Conservation (phyloP, 2,113 vertebrate species). For the Psophia crepitans region DNA sequence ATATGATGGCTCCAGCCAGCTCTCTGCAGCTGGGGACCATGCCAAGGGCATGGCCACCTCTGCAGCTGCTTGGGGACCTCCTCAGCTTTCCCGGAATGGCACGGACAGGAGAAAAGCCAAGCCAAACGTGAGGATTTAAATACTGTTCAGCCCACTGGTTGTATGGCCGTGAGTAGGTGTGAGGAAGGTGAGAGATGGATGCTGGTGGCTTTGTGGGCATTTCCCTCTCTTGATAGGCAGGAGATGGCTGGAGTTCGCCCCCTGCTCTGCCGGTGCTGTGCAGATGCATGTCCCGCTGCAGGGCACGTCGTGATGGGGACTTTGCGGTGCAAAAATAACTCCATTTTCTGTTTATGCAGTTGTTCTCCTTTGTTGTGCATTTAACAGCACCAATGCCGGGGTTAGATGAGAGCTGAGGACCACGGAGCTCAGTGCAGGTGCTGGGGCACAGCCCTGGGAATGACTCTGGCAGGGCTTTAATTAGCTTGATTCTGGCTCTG, state of each 20-base stretch:
- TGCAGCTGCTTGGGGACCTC: neutral
- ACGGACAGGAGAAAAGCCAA: accelerated
- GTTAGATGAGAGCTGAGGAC: neutral
- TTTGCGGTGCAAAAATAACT: neutral
- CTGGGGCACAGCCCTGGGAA: neutral
- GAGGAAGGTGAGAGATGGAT: neutral
- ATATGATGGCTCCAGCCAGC: neutral
- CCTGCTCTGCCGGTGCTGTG: accelerated
- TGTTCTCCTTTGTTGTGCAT: neutral
- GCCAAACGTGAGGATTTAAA: neutral
- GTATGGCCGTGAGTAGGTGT: neutral
- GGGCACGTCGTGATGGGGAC: neutral
- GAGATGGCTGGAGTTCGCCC: accelerated
- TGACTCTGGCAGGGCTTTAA: neutral
- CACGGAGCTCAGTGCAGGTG: neutral
- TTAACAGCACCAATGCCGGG: neutral
- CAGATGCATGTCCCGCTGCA: accelerated
- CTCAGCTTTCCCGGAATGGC: accelerated
- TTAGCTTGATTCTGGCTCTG: neutral
- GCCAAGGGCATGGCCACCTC: neutral
- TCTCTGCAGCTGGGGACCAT: neutral
- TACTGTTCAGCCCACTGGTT: neutral
- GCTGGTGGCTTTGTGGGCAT: neutral
- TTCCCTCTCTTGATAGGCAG: accelerated
- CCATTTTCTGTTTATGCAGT: neutral